A percentile compares a stretch with the other conserved stretches of the same genome.
These are phyloP conservation scores for Leptoclinus maculatus DNA, from an alignment of 2,797 vertebrate species.

Conservation along the genomic window DNA sequence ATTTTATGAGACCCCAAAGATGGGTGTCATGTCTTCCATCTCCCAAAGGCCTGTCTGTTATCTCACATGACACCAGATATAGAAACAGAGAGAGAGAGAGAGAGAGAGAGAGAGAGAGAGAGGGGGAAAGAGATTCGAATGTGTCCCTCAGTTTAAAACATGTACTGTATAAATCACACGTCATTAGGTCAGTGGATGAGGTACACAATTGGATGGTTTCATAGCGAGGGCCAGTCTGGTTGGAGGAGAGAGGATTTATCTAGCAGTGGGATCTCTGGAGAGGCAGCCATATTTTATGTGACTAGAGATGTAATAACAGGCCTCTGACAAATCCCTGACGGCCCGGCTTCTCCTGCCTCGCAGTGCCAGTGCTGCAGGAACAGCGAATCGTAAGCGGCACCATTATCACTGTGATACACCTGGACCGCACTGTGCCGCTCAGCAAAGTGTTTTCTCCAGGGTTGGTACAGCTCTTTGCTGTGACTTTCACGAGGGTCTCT, in stretches of 20 bases:
- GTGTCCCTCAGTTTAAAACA: conserved; percentile 71
- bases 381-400: conserved; percentile 48
- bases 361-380: conserved; percentile 57
- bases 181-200: conserved; percentile 78
- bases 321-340: conserved; percentile 80
- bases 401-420: conserved; percentile 52
- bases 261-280: conserved; percentile 75
- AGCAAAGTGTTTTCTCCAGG: conserved; percentile 30
- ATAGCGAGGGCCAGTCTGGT: conserved; percentile 63
- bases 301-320: conserved; percentile 80
- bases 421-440: conserved; percentile 35
- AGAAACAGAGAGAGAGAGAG: conserved; percentile 49
- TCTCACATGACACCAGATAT: conserved; percentile 76
- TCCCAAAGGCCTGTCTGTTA: conserved; percentile 76
- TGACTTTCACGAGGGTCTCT: conserved; percentile 24
- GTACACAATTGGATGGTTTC: conserved; percentile 70
- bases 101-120: conserved; percentile 43
- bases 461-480: conserved; percentile 1
- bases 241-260: conserved; percentile 81
- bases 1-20: conserved; percentile 77
- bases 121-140: conserved; percentile 40
- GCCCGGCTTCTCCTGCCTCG: conserved; percentile 60
- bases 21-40: conserved; percentile 68
- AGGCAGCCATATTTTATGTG: conserved; percentile 80
- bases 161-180: conserved; percentile 82